Percentiles rank a stretch among this genome's conserved stretches.
phyloP scores from a whole-genome alignment of 2,888 invertebrate species.

The Halictus quadricinctus region DNA sequence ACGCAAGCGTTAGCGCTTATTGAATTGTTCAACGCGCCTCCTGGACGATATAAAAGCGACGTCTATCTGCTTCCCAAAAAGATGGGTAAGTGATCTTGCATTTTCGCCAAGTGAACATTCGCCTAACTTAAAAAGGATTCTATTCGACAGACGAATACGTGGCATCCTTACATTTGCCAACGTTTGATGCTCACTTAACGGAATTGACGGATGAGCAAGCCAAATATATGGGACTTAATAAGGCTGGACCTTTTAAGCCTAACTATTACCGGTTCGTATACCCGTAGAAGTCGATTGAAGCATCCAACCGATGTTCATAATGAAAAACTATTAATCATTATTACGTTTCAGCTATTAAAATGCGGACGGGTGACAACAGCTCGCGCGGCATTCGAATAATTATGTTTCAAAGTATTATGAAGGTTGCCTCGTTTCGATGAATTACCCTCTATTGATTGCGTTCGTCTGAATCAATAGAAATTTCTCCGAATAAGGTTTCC shows the following conservation, averaged over 20 bases:
- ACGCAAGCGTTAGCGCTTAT: conserved; percentile 98
- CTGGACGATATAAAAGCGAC: conserved; percentile 97
- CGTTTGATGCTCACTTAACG: conserved; percentile 98
- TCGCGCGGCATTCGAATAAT: conserved; percentile 49
- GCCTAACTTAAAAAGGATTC: conserved; percentile 1
- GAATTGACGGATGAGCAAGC: conserved; percentile 98
- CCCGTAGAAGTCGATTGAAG: not conserved
- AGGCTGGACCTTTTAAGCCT: conserved; percentile 99
- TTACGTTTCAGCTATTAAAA: conserved; percentile 68
- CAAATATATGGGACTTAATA: conserved; percentile 98
- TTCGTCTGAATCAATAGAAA: conserved; percentile 36
- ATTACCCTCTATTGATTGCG: conserved; percentile 32
- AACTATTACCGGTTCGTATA: conserved; percentile 94
- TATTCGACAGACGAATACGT: conserved; percentile 94
- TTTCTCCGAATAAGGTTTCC: conserved; percentile 32
- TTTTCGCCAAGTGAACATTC: not conserved
- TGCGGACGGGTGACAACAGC: conserved; percentile 43
- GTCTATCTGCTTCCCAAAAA: conserved; percentile 99
- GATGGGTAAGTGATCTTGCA: conserved; percentile 88
- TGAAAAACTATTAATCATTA: conserved; percentile 6
- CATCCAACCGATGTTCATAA: not conserved
- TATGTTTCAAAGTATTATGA: conserved; percentile 55
- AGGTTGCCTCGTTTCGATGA: conserved; percentile 41
- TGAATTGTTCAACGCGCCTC: conserved; percentile 97
- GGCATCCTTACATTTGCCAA: conserved; percentile 97